Base-by-base conservation (phyloP, 2,113 vertebrate genomes). In the Heterotilapia buettikoferi region DNA sequence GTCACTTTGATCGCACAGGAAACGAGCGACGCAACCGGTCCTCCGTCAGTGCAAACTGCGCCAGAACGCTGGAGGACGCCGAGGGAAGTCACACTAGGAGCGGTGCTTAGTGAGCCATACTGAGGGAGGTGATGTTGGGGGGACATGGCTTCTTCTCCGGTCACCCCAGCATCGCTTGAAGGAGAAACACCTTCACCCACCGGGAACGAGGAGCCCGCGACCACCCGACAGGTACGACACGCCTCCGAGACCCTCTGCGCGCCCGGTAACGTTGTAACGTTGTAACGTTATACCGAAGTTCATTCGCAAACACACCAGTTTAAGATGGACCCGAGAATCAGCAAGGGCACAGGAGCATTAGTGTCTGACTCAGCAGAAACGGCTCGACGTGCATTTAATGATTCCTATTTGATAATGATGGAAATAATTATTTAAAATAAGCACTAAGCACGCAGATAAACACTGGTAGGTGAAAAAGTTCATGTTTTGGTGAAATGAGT, bases 161-260 rank as follows among this genome's bases (percentile, higher is more conserved):
- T 91, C 81, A 54, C 89, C 52, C 85, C 86, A 56, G 91, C 92
- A 16, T 93, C 92, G 50, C 63, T 93, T 1, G 94, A 93, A 82
- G 92, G 90, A 89, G 86, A 79, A 87, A 93, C 94, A 73, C 94
- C 94, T 40, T 94, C 92, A 54, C 94, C 92, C 47, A 83, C 18
- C 5, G 92, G 88, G 66, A 92, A 84, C 4, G 86, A 90, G 31
- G 92, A 91, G 52, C 79, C 84, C 53, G n/a, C 86, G 4, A 82
- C 83, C 12, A 63, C 61, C 63, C 54, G 89, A 80, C 88, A 93
- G 94, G 94, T 93, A 92, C 5, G 10, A n/a, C 47, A 0, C 31
- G 0, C 9, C 78, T 54, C 31, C 9, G 1, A 68, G 33, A 31
- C 31, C 52, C 8, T 50, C 6, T 40, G 36, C 9, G 40, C 6